phyloP scores from a whole-genome alignment of 2,113 vertebrate genomes.

The Columba janthina region DNA sequence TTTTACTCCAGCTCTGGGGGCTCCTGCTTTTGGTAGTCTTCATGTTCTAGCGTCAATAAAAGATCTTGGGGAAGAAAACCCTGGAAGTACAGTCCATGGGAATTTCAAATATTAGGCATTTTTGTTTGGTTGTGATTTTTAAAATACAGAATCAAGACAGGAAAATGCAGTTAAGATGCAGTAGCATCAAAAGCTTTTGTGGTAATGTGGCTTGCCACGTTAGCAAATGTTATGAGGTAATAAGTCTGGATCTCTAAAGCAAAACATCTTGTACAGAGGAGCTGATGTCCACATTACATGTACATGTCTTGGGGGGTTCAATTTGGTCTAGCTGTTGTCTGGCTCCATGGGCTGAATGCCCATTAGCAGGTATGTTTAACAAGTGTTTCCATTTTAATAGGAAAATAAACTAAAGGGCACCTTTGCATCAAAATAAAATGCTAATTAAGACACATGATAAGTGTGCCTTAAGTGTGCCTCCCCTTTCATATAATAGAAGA shows the following conservation, averaged over 20 bases:
- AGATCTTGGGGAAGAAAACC: neutral
- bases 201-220: neutral
- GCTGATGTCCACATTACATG: neutral
- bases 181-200: neutral
- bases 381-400: neutral
- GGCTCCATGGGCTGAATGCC: neutral
- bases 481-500: neutral
- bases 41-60: accelerated
- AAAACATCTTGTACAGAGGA: neutral
- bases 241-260: neutral
- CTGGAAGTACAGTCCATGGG: neutral
- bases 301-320: neutral
- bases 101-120: neutral
- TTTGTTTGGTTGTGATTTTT: neutral
- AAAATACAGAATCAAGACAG: neutral
- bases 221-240: neutral
- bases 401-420: neutral
- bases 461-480: neutral
- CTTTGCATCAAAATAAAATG: neutral
- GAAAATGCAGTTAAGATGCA: neutral
- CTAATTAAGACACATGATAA: neutral
- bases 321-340: neutral
- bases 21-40: neutral
- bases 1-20: neutral
- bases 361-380: neutral